phyloP scores from a whole-genome alignment of 2,888 invertebrate genomes.

The Podabrus alpinus region DNA sequence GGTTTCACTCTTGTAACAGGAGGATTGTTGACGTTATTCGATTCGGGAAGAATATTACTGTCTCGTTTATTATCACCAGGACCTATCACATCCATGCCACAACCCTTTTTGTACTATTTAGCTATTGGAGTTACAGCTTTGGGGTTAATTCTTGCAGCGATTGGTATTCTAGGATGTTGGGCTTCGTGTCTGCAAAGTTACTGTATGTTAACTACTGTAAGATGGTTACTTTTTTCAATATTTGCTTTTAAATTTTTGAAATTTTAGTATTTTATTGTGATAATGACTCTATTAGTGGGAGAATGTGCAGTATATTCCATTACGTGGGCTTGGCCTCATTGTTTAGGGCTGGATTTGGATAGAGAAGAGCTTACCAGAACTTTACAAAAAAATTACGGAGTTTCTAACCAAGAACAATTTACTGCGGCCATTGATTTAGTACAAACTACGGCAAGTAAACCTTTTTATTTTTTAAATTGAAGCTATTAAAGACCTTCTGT shows the following conservation, averaged over 20 bases:
- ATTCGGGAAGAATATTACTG: conserved; percentile 70
- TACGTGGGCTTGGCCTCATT: conserved; percentile 77
- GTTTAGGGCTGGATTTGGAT: conserved; percentile 72
- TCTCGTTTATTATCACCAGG: conserved; percentile 72
- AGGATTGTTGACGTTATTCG: conserved; percentile 74
- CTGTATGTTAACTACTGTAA: conserved; percentile 71
- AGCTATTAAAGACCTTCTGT: not conserved
- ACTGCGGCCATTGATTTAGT: conserved; percentile 81
- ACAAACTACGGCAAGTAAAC: conserved; percentile 61
- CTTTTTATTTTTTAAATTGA: not conserved
- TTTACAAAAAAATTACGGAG: conserved; percentile 76
- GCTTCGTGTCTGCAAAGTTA: conserved; percentile 77
- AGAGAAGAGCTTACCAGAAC: conserved; percentile 70
- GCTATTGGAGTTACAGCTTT: conserved; percentile 71
- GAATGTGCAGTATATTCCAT: conserved; percentile 74
- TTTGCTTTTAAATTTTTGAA: conserved; percentile 6
- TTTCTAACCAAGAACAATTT: conserved; percentile 74
- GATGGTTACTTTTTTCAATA: conserved; percentile 39
- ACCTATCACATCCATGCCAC: conserved; percentile 63
- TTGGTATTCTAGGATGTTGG: conserved; percentile 80
- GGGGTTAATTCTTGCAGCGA: conserved; percentile 70
- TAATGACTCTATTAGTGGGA: conserved; percentile 68
- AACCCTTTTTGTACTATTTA: conserved; percentile 78
- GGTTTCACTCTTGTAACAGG: conserved; percentile 72
- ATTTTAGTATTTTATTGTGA: conserved; percentile 71